These are phyloP conservation scores for Mionectes olivaceus DNA, from an alignment of 2,797 vertebrate genomes.

Conservation along the genomic window DNA sequence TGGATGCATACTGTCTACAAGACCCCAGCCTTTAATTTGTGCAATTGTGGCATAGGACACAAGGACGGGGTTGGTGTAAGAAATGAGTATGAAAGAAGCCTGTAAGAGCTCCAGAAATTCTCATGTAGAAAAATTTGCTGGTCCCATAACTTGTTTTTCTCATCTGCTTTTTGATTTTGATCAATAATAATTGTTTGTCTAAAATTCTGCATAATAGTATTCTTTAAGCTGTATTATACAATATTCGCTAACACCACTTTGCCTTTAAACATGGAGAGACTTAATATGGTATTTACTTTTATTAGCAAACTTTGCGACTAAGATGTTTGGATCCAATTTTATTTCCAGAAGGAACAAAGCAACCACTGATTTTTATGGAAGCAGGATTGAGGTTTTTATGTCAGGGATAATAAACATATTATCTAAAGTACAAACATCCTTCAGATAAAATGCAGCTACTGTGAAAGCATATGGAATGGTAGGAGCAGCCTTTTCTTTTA, in stretches of 20 bases:
- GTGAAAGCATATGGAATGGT: background rate
- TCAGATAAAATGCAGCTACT: background rate
- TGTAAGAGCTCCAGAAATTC: slow-evolving; percentile 32
- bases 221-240: background rate
- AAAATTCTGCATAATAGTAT: background rate
- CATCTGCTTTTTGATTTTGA: slow-evolving; percentile 4
- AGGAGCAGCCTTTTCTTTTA: background rate
- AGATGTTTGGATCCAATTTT: slow-evolving; percentile 11
- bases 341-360: slow-evolving; percentile 20
- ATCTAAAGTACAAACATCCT: background rate
- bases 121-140: slow-evolving; percentile 1
- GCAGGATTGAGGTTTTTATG: slow-evolving; percentile 6
- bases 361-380: slow-evolving; percentile 19
- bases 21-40: background rate
- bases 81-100: slow-evolving; percentile 9
- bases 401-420: slow-evolving; percentile 6
- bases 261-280: slow-evolving; percentile 33
- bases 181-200: background rate
- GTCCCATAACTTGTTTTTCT: slow-evolving; percentile 11
- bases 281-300: background rate
- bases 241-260: background rate
- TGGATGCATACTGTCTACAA: background rate
- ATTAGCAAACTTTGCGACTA: background rate
- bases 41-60: background rate
- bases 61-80: background rate